Percentiles rank a stretch among this genome's conserved stretches.
These are phyloP conservation scores for Pardosa pseudoannulata DNA, from an alignment of 2,888 invertebrate species.

Conservation along the genomic window DNA sequence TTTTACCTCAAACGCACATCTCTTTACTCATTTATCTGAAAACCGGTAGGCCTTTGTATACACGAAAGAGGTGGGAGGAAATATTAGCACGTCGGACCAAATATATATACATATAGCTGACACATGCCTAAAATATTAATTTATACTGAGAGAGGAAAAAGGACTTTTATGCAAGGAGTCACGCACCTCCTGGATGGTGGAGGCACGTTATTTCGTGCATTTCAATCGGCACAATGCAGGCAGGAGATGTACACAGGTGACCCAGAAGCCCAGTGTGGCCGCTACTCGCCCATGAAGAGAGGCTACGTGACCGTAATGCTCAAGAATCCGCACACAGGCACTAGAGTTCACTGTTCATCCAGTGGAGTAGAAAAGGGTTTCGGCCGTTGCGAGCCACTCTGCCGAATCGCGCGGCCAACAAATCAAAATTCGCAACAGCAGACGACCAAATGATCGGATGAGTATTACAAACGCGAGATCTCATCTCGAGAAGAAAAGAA, in stretches of 20 bases:
- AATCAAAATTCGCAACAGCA: no score
- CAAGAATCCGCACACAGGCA: neutral
- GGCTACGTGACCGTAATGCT: neutral
- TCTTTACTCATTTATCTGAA: no score
- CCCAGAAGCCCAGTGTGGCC: neutral
- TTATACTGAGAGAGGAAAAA: no score
- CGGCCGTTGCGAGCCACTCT: neutral
- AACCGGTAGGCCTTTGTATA: no score
- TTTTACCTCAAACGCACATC: no score
- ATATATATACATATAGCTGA: no score
- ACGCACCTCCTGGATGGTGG: neutral
- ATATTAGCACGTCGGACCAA: no score
- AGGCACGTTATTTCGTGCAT: neutral
- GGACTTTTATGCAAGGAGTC: neutral
- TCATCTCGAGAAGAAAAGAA: no score
- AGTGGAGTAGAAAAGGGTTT: neutral
- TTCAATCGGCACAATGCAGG: neutral
- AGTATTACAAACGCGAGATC: no score
- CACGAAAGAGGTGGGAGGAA: no score
- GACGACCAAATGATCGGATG: no score
- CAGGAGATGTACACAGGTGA: neutral
- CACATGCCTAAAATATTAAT: no score
- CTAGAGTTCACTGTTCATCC: neutral
- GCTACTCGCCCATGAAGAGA: slow-evolving; percentile 11
- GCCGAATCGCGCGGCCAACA: neutral